These are phyloP conservation scores for Calonectris borealis DNA, from an alignment of 2,113 vertebrate genomes.

Conservation along the genomic window DNA sequence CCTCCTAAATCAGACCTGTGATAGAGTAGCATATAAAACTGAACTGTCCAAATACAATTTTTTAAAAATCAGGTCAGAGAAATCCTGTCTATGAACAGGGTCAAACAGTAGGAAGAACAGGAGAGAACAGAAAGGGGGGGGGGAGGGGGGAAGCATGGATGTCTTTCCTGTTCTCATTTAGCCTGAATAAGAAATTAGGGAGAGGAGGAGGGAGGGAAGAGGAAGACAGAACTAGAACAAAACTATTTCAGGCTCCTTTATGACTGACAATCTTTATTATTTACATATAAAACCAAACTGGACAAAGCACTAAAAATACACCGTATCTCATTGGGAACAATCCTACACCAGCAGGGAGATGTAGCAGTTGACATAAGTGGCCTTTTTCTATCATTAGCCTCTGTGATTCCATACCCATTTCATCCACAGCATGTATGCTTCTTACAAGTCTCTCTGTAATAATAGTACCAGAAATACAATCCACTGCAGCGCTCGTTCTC, in stretches of 20 bases:
- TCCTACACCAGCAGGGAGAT: slow-evolving; percentile 26
- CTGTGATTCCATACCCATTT: slow-evolving; percentile 49
- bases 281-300: slow-evolving; percentile 56
- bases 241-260: slow-evolving; percentile 37
- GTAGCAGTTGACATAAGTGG: slow-evolving; percentile 46
- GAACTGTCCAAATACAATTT: background rate
- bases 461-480: slow-evolving; percentile 60
- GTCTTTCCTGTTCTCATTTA: slow-evolving; percentile 45
- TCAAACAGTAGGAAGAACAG: background rate
- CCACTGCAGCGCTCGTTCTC: background rate
- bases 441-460: slow-evolving; percentile 48
- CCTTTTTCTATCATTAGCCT: slow-evolving; percentile 60
- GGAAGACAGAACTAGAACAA: slow-evolving; percentile 21
- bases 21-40: background rate
- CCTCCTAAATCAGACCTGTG: background rate
- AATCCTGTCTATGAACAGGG: background rate
- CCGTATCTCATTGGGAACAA: background rate
- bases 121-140: background rate
- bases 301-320: slow-evolving; percentile 56
- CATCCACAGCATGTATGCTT: slow-evolving; percentile 50
- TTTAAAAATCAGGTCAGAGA: slow-evolving; percentile 43
- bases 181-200: slow-evolving; percentile 27
- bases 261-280: slow-evolving; percentile 31
- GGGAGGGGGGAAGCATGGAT: background rate
- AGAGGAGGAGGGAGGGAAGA: background rate